These are phyloP conservation scores for Perithous albicinctus DNA, from an alignment of 2,888 invertebrate genomes.

Conservation along the genomic window DNA sequence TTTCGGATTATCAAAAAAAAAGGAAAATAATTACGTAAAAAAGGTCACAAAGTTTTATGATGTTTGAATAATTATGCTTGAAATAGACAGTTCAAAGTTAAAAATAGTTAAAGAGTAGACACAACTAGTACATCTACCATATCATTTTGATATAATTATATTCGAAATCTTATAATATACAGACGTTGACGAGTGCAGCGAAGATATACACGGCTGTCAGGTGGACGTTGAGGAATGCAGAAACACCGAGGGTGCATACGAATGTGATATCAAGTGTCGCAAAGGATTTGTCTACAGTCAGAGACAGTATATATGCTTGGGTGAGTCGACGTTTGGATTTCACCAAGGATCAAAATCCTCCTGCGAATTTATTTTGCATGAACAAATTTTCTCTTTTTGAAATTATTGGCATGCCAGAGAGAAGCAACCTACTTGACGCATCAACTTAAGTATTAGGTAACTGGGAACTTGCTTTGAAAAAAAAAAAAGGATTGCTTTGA, in stretches of 20 bases:
- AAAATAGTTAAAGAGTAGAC: no score
- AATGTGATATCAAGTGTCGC: slow-evolving; percentile 83
- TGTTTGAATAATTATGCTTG: no score
- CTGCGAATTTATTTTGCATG: slow-evolving; percentile 19
- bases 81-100: no score
- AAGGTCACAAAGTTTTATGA: no score
- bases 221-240: slow-evolving; percentile 83
- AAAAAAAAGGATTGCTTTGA: no score
- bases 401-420: slow-evolving; percentile 24
- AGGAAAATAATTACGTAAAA: no score
- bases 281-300: slow-evolving; percentile 77
- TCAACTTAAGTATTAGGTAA: slow-evolving; percentile 64
- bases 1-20: no score
- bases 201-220: slow-evolving; percentile 87
- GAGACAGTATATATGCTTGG: slow-evolving; percentile 77
- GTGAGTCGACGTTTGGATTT: slow-evolving; percentile 71
- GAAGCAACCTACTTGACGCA: slow-evolving; percentile 39
- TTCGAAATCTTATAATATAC: neutral
- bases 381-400: neutral
- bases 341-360: slow-evolving; percentile 3
- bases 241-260: slow-evolving; percentile 85
- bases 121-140: no score
- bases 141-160: neutral
- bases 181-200: slow-evolving; percentile 93
- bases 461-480: neutral